phyloP scores from a whole-genome alignment of 2,113 vertebrate genomes.

The Psittacara wagleri region DNA sequence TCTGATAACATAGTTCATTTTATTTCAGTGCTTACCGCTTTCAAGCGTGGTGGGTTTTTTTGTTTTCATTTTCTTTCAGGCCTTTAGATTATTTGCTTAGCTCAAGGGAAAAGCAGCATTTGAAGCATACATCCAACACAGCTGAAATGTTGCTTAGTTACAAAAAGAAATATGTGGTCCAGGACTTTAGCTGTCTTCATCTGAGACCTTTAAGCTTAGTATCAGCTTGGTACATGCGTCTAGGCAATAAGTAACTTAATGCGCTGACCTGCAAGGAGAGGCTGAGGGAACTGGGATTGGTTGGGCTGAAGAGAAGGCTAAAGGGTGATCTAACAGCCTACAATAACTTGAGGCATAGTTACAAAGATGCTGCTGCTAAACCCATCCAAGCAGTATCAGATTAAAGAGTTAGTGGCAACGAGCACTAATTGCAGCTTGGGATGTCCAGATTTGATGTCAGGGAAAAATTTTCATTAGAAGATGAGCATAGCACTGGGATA shows the following conservation, averaged over 20 bases:
- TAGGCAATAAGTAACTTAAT: not conserved
- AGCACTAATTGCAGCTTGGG: not conserved
- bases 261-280: not conserved
- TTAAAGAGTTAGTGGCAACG: not conserved
- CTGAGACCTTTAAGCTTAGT: not conserved
- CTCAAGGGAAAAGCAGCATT: not conserved
- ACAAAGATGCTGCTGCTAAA: not conserved
- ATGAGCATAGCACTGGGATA: not conserved
- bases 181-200: not conserved
- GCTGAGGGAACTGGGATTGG: not conserved
- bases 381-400: not conserved
- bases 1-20: not conserved
- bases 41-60: not conserved
- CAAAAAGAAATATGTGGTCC: not conserved
- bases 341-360: not conserved
- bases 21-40: not conserved
- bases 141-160: not conserved
- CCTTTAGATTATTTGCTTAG: not conserved
- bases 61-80: not conserved
- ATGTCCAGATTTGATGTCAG: not conserved
- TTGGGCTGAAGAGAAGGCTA: not conserved
- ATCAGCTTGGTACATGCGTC: not conserved
- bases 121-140: not conserved
- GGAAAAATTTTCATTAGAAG: not conserved
- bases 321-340: not conserved